A percentile compares a stretch with the other conserved stretches of the same genome.
phyloP scores from a whole-genome alignment of 2,888 invertebrate species.

The Amphipyra tragopoginis region DNA sequence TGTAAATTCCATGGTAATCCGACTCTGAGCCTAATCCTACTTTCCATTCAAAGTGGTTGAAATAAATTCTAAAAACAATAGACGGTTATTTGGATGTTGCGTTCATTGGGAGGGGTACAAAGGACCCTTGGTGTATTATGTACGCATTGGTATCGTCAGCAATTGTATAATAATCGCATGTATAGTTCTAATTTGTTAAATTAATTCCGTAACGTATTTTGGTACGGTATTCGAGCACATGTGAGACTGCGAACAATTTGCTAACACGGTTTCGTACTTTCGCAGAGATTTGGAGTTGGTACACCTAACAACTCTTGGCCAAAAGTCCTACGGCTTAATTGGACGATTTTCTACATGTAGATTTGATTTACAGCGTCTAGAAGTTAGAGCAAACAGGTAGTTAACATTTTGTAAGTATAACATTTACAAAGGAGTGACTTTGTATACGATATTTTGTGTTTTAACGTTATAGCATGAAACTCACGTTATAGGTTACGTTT shows the following conservation, averaged over 20 bases:
- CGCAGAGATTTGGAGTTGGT: conserved; percentile 59
- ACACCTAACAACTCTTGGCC: conserved; percentile 60
- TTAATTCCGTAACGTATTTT: conserved; percentile 44
- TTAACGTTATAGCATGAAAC: not conserved
- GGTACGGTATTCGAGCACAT: conserved; percentile 32
- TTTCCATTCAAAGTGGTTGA: conserved; percentile 45
- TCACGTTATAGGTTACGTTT: too few species aligned
- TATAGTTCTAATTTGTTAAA: conserved; percentile 49
- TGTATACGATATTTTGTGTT: not conserved
- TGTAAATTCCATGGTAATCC: conserved; percentile 55
- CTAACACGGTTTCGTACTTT: conserved; percentile 68
- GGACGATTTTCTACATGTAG: conserved; percentile 44
- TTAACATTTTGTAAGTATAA: conserved; percentile 24
- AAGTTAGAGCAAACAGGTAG: conserved; percentile 28
- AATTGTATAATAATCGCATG: conserved; percentile 40
- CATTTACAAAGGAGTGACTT: conserved; percentile 27
- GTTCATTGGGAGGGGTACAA: conserved; percentile 27
- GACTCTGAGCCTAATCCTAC: conserved; percentile 43
- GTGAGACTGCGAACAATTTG: conserved; percentile 58
- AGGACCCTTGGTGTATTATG: conserved; percentile 37
- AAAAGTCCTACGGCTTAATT: conserved; percentile 58
- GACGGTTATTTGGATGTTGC: conserved; percentile 41
- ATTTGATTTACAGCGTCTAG: conserved; percentile 41
- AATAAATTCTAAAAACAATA: conserved; percentile 58
- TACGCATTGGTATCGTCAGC: conserved; percentile 33